A percentile compares a stretch with the other conserved stretches of the same genome.
These are phyloP conservation scores for Potorous gilbertii DNA, from an alignment of 2,797 vertebrate species.

Conservation along the genomic window DNA sequence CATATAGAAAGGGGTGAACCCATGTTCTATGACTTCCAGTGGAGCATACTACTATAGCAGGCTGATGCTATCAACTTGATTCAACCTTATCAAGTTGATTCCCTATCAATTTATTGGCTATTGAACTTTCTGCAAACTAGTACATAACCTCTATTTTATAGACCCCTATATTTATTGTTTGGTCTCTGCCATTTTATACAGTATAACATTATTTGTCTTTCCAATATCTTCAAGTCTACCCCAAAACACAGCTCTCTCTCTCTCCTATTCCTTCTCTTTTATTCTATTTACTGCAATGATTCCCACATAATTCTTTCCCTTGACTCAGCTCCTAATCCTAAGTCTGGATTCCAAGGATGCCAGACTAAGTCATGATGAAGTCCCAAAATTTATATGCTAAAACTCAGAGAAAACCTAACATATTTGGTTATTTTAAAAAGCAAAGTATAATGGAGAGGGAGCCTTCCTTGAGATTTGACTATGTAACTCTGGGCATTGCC, in stretches of 20 bases:
- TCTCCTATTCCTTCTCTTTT: neutral
- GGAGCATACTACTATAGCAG: neutral
- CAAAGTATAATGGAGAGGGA: neutral
- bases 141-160: neutral
- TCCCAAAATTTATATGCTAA: neutral
- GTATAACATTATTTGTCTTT: neutral
- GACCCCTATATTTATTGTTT: neutral
- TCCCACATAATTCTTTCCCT: neutral
- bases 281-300: neutral
- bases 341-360: neutral
- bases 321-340: neutral
- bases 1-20: neutral
- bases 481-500: neutral
- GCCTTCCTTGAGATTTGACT: neutral
- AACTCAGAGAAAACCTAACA: neutral
- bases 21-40: neutral
- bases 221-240: neutral
- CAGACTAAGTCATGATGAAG: slow-evolving; percentile 4
- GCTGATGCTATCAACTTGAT: neutral
- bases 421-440: neutral
- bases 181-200: neutral
- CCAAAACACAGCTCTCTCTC: neutral
- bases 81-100: too few relatives aligned
- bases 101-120: neutral
- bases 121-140: neutral